phyloP scores from a whole-genome alignment of 2,797 vertebrate genomes.

The Amazonetta brasiliensis region DNA sequence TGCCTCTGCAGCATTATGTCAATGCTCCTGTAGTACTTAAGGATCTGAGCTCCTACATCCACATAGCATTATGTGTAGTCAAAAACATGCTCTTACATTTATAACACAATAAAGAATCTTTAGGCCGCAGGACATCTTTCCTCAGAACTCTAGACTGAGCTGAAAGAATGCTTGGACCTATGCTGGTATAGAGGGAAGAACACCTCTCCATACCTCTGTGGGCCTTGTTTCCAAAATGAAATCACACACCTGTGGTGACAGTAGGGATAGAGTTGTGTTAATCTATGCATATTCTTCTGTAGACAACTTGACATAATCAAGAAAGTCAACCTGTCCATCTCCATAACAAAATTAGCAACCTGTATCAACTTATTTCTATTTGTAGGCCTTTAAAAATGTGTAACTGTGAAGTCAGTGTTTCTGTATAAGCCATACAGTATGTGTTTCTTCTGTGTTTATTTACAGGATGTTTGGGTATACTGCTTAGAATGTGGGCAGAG shows the following conservation, averaged over 20 bases:
- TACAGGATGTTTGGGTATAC: neutral
- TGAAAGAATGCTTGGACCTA: neutral
- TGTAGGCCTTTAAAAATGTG: neutral
- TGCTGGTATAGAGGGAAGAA: neutral
- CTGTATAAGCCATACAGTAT: neutral
- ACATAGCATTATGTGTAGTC: accelerated
- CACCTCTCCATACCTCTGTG: neutral
- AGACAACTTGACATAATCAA: neutral
- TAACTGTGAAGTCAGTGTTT: neutral
- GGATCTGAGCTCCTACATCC: neutral
- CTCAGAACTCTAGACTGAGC: neutral
- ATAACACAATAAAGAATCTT: neutral
- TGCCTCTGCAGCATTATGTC: neutral
- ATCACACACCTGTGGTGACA: neutral
- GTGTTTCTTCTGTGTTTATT: neutral
- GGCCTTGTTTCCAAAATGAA: neutral
- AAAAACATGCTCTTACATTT: neutral
- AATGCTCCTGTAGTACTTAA: accelerated
- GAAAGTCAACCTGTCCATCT: neutral
- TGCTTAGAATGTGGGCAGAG: neutral
- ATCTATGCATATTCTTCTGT: neutral
- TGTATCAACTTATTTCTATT: neutral
- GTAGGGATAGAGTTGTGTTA: neutral
- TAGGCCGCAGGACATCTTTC: neutral
- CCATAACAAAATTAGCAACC: neutral